A percentile compares a stretch with the other conserved stretches of the same genome.
Conservation (phyloP, 2,888 invertebrate species). For the Drosophila phalerata region DNA sequence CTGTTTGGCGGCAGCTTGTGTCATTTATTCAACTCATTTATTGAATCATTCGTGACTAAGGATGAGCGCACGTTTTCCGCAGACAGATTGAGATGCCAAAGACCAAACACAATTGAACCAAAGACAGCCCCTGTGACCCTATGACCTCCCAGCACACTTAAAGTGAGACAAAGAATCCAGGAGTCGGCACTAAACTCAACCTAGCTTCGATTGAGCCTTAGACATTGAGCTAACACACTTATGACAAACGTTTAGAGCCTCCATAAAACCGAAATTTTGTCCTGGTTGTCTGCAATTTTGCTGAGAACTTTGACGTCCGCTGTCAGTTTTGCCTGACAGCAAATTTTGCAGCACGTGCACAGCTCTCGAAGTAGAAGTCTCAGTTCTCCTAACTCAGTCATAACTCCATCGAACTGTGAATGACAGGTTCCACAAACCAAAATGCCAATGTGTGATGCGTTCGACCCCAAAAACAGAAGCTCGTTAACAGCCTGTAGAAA, state of each 20-base stretch:
- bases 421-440: conserved; percentile 1
- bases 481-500: not conserved
- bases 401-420: conserved; percentile 2
- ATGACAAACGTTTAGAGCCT: conserved; percentile 6
- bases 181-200: not conserved
- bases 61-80: conserved; percentile 49
- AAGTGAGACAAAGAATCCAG: not conserved
- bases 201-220: conserved; percentile 1
- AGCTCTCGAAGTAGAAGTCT: conserved; percentile 3
- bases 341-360: conserved; percentile 21
- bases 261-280: conserved; percentile 8
- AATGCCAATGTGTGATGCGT: not conserved
- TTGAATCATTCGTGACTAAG: conserved; percentile 64
- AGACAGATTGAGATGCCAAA: conserved; percentile 46
- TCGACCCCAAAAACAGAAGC: not conserved
- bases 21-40: conserved; percentile 70
- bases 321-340: conserved; percentile 16
- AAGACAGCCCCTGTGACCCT: not conserved
- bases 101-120: conserved; percentile 18
- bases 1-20: conserved; percentile 58
- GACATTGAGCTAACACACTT: conserved; percentile 11
- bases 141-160: conserved; percentile 6
- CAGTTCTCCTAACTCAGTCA: conserved; percentile 1
- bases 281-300: conserved; percentile 7
- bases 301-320: conserved; percentile 8